phyloP scores from a whole-genome alignment of 2,888 invertebrate species.

The Drosophila meridiana region DNA sequence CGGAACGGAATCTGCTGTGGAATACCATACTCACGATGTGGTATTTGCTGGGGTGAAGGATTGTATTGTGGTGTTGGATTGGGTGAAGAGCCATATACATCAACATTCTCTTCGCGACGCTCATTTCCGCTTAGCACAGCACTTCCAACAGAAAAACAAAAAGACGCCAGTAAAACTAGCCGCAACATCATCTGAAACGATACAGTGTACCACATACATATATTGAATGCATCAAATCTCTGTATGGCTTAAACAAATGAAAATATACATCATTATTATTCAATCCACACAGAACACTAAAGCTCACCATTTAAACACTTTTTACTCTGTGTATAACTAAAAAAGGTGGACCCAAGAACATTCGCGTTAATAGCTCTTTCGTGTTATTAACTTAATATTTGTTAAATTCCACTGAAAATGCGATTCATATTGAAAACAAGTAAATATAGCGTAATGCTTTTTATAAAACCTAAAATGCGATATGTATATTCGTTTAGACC shows the following conservation, averaged over 20 bases:
- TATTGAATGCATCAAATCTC: background rate
- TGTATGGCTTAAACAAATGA: background rate
- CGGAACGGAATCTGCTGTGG: conserved; percentile 83
- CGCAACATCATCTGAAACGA: conserved; percentile 66
- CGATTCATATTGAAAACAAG: too few relatives aligned
- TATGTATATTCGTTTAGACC: too few relatives aligned
- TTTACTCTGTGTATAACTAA: background rate
- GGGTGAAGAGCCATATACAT: conserved; percentile 86
- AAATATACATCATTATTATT: background rate
- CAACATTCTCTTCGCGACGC: conserved; percentile 81
- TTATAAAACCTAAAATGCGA: too few relatives aligned
- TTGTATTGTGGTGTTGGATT: conserved; percentile 84
- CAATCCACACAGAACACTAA: too few relatives aligned
- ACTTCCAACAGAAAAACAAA: conserved; percentile 53
- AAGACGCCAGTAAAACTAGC: conserved; percentile 59
- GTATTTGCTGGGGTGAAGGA: conserved; percentile 86
- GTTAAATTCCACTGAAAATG: too few relatives aligned
- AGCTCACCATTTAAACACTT: too few relatives aligned
- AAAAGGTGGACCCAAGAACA: too few relatives aligned
- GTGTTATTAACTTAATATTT: too few relatives aligned
- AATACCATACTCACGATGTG: conserved; percentile 85
- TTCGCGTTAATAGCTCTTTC: too few relatives aligned
- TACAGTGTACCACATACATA: background rate
- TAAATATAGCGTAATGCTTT: too few relatives aligned
- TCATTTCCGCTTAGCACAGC: conserved; percentile 78